Percentiles rank a stretch among this genome's conserved stretches.
phyloP scores from a whole-genome alignment of 1,140 invertebrate species.

The Idris sp. region DNA sequence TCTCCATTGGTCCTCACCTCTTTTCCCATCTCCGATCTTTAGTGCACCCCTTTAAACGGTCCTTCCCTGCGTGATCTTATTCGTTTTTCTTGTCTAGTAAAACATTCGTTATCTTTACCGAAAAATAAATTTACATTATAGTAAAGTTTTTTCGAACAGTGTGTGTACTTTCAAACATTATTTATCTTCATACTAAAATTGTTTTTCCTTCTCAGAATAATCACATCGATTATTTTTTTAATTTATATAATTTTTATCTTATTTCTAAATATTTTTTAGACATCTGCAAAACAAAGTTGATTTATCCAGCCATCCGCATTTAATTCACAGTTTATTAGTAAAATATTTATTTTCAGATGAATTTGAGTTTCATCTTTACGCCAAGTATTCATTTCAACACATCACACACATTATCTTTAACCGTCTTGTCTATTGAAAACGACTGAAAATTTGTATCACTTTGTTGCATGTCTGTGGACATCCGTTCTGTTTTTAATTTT shows the following conservation, averaged over 20 bases:
- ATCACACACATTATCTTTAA: slow-evolving; percentile 70
- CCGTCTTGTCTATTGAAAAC: slow-evolving; percentile 63
- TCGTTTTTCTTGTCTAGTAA: slow-evolving; percentile 25
- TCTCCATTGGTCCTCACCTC: slow-evolving; percentile 11
- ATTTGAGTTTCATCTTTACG: slow-evolving; percentile 17
- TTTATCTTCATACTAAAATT: too few relatives aligned
- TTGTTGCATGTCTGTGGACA: slow-evolving; percentile 39
- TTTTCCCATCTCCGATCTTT: slow-evolving; percentile 13
- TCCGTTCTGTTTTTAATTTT: slow-evolving; percentile 55
- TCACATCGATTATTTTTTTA: too few relatives aligned
- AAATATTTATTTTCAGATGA: slow-evolving; percentile 32
- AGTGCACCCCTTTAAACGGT: slow-evolving; percentile 25
- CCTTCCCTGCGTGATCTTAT: slow-evolving; percentile 29
- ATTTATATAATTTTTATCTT: too few relatives aligned
- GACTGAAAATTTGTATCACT: slow-evolving; percentile 48
- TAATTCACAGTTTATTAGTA: too few relatives aligned
- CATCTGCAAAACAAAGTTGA: too few relatives aligned
- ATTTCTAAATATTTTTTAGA: too few relatives aligned
- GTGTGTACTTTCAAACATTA: too few relatives aligned
- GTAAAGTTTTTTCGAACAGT: too few relatives aligned
- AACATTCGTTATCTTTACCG: slow-evolving; percentile 23
- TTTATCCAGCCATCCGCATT: too few relatives aligned
- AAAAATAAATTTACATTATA: slow-evolving; percentile 10
- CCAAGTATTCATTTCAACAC: too few relatives aligned
- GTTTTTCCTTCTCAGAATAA: too few relatives aligned